Evolutionary conservation across 2,888 invertebrate species (phyloP).

Genomic region (Luffia ferchaultella): DNA sequence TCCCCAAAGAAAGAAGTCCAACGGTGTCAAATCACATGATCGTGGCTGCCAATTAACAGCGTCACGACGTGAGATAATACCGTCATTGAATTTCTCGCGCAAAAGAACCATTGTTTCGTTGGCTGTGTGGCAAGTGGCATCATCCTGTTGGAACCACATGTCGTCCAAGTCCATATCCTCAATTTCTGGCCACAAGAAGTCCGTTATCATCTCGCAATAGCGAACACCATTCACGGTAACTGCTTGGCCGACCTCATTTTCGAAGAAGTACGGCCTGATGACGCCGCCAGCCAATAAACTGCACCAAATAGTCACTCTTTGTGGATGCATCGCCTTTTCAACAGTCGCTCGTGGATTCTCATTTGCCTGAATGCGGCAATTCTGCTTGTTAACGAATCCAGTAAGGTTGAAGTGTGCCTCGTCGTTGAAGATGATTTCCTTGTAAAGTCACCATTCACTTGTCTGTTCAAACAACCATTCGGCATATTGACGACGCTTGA

Average conservation of each 20-base stretch:
- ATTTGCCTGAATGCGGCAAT: constrained; percentile 20
- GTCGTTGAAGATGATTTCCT: background rate
- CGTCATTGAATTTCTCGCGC: background rate
- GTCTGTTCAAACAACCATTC: too few species aligned
- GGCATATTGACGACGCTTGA: too few species aligned
- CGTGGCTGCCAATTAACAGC: background rate
- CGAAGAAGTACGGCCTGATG: constrained; percentile 27
- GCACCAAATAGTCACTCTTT: background rate
- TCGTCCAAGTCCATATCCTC: too few species aligned
- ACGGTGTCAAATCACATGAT: background rate
- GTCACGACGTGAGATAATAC: background rate
- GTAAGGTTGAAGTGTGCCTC: background rate
- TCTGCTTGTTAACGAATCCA: constrained; percentile 17
- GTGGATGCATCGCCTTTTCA: constrained; percentile 14
- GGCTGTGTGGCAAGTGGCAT: background rate
- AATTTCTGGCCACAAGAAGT: too few species aligned
- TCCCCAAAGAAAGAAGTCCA: constrained; percentile 11
- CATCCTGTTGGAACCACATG: background rate
- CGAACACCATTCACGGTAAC: constrained; percentile 25
- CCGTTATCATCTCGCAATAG: constrained; percentile 22
- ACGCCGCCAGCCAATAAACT: constrained; percentile 26
- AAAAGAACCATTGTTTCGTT: background rate
- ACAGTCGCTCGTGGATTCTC: constrained; percentile 21
- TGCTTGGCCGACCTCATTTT: constrained; percentile 23
- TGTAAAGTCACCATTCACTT: too few species aligned